These are phyloP conservation scores for Operophtera brumata DNA, from an alignment of 2,888 invertebrate genomes.

Conservation along the genomic window DNA sequence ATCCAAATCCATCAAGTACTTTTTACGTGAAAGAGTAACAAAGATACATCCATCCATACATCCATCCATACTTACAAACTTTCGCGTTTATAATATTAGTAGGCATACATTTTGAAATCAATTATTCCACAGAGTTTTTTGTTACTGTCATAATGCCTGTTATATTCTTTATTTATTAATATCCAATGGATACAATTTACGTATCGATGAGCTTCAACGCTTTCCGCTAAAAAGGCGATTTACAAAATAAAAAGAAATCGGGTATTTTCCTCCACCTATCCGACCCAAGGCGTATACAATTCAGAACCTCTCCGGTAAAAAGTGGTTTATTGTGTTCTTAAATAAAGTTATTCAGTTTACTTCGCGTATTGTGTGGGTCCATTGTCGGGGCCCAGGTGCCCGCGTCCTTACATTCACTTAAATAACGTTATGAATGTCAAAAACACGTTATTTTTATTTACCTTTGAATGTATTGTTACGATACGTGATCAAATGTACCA, in stretches of 20 bases:
- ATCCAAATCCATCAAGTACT: no score
- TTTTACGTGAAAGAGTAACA: no score
- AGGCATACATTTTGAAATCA: no score
- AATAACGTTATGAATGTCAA: constrained; percentile 75
- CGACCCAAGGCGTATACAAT: constrained; percentile 58
- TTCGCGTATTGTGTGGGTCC: constrained; percentile 66
- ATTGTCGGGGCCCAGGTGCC: constrained; percentile 69
- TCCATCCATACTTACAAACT: no score
- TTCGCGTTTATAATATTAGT: no score
- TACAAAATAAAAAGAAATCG: constrained; percentile 32
- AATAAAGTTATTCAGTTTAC: constrained; percentile 78
- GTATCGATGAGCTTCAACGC: constrained; percentile 25
- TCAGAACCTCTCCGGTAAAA: constrained; percentile 67
- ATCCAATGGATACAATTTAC: constrained; percentile 14
- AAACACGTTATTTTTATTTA: constrained; percentile 72
- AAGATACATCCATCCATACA: no score
- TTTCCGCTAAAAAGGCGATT: constrained; percentile 20
- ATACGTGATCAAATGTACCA: constrained; percentile 45
- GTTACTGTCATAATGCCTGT: no score
- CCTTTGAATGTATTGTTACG: constrained; percentile 57
- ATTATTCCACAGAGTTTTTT: no score
- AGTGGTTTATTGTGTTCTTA: constrained; percentile 79
- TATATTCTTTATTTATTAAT: no score
- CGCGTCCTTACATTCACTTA: constrained; percentile 57
- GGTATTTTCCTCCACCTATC: constrained; percentile 51